A percentile compares a stretch with the other conserved stretches of the same genome.
These are phyloP conservation scores for Montifringilla adamsi DNA, from an alignment of 2,113 vertebrate genomes.

Conservation along the genomic window DNA sequence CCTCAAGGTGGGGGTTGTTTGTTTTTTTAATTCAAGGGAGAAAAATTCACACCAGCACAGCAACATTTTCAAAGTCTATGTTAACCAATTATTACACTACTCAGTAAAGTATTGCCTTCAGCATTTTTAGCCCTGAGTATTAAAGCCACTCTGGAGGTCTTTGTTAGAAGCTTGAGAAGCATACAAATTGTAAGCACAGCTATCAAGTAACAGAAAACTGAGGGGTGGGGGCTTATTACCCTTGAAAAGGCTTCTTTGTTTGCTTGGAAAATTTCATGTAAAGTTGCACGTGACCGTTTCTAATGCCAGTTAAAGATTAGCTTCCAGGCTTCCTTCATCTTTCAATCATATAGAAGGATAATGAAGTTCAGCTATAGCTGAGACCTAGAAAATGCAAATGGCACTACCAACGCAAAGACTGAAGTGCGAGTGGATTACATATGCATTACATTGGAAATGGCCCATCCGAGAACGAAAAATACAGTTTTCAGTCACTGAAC, in stretches of 20 bases:
- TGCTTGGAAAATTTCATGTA: neutral
- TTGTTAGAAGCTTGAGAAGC: neutral
- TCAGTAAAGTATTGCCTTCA: neutral
- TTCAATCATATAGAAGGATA: slow-evolving; percentile 21
- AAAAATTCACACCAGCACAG: neutral
- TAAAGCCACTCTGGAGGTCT: neutral
- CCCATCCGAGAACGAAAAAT: neutral
- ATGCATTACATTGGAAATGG: neutral
- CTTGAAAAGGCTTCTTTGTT: slow-evolving; percentile 45
- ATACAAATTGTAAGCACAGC: neutral
- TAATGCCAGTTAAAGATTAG: slow-evolving; percentile 19
- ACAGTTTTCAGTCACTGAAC: neutral
- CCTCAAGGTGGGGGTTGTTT: neutral
- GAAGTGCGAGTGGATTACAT: neutral
- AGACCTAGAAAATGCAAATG: neutral
- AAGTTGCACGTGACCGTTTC: slow-evolving; percentile 2
- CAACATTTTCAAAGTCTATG: neutral
- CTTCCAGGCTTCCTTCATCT: neutral
- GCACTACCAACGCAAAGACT: neutral
- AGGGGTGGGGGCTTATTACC: neutral
- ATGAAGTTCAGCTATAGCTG: neutral
- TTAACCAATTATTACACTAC: neutral
- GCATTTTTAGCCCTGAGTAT: neutral
- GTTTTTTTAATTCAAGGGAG: neutral
- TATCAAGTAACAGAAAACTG: slow-evolving; percentile 18